A percentile compares a stretch with the other conserved stretches of the same genome.
These are phyloP conservation scores for Agrotis exclamationis DNA, from an alignment of 2,888 invertebrate species.

Conservation along the genomic window DNA sequence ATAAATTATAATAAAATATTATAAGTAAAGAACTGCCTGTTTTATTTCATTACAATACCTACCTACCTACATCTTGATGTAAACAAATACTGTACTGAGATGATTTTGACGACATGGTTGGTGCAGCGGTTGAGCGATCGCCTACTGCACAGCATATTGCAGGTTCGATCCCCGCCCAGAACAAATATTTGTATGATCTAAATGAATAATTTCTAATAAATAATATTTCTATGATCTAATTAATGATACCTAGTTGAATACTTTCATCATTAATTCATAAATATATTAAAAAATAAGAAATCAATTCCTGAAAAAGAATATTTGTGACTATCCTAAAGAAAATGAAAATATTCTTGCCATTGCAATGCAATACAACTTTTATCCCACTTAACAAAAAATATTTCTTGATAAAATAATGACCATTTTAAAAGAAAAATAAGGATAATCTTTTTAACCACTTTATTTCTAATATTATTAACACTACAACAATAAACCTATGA, in stretches of 20 bases:
- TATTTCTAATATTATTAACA: slow-evolving; percentile 46
- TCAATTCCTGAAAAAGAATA: not conserved
- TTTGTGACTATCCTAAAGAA: not conserved
- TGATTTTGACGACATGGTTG: too few relatives aligned
- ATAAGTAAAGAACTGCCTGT: not conserved
- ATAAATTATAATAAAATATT: not conserved
- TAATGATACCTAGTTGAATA: not conserved
- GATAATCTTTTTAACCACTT: slow-evolving; percentile 25
- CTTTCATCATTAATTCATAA: not conserved
- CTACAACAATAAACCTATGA: slow-evolving; percentile 48
- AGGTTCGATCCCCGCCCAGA: too few relatives aligned
- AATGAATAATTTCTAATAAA: too few relatives aligned
- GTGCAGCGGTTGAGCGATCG: too few relatives aligned
- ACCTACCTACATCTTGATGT: not conserved
- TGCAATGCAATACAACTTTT: not conserved
- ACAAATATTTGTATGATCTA: too few relatives aligned
- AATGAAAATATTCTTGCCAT: not conserved
- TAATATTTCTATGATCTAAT: too few relatives aligned
- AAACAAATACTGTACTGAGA: not conserved
- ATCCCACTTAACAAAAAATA: not conserved
- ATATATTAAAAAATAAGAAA: not conserved
- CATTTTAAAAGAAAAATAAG: not conserved
- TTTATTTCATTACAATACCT: not conserved
- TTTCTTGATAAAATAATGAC: not conserved
- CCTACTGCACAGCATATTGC: too few relatives aligned